phyloP scores from a whole-genome alignment of 2,888 invertebrate species.

The Meteorus colon region DNA sequence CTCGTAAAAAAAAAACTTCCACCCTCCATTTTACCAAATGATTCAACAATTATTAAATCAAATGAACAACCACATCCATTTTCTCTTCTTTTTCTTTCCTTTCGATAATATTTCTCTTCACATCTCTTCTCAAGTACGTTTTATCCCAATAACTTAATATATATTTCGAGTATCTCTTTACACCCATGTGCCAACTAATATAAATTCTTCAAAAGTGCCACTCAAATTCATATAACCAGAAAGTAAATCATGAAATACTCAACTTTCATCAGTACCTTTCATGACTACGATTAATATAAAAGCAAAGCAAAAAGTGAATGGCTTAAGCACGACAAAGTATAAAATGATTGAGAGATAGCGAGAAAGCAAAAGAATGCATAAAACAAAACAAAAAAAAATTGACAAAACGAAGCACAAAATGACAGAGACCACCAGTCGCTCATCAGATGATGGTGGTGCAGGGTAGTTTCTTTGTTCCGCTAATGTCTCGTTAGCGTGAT shows the following conservation, averaged over 20 bases:
- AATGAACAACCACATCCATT: too few species aligned
- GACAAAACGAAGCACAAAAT: conserved; percentile 30
- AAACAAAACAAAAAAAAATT: conserved; percentile 7
- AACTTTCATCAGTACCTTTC: conserved; percentile 37
- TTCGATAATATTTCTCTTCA: neutral
- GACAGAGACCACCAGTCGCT: conserved; percentile 28
- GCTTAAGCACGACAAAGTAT: too few species aligned
- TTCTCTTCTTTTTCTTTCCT: neutral
- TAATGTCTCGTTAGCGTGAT: conserved; percentile 59
- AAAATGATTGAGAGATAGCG: conserved; percentile 8
- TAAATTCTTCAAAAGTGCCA: conserved; percentile 21
- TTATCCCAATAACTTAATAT: neutral
- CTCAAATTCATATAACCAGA: conserved; percentile 10
- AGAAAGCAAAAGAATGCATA: neutral
- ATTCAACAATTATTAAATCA: too few species aligned
- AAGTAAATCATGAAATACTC: conserved; percentile 19
- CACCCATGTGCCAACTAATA: neutral
- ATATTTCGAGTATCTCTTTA: too few species aligned
- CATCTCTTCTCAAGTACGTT: neutral
- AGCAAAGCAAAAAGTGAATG: conserved; percentile 9
- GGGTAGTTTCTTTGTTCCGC: conserved; percentile 55
- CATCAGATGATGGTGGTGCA: conserved; percentile 4
- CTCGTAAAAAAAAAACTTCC: too few species aligned
- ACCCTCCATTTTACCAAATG: too few species aligned
- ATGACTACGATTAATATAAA: conserved; percentile 25